Evolutionary conservation across 35 echinoderm and acorn worm genomes (phyloP), one percentile per base, ranked within the genome.

Genomic region (Holothuria glaberrima): DNA sequence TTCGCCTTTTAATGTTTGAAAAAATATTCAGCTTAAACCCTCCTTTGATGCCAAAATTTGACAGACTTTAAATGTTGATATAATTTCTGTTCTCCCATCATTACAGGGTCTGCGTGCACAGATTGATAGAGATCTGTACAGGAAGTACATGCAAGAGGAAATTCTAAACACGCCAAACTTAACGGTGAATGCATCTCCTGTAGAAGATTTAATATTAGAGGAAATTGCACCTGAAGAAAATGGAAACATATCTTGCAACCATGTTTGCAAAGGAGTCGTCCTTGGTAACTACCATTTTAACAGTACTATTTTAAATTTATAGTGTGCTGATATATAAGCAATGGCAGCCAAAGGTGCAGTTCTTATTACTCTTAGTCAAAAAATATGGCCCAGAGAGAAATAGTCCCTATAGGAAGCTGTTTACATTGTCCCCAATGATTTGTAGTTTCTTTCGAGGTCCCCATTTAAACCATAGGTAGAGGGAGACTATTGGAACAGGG

Each of bases 101-200:
- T 41, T 19, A 13, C 33, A 99, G 97, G 97, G 97, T 57, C 68
- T 94, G 35, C 48, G 97, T 14, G 97, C 97, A 21, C 97, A 99
- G 71, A 95, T 99, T 22, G 97, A 99, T 64, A 76, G 97, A 59
- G 93, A 94, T 30, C 67, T 95, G 30, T 99, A 99, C 89, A 63
- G 76, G 66, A 78, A 75, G 30, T 91, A 93, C 78, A 99, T 99
- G 97, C 97, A 99, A 50, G 93, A 99, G 19, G 97, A 99, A 87
- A 95, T 95, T 48, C 70, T 99, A 20, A 93, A 89, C 52, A 99
- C 97, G 20, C 74, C 87, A 4, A 93, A 95, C 38, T 86, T 99
- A 48, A 95, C 93, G 17, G 97, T 99, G 28, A 76, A 90, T 44
- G 97, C 97, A 16, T 60, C 82, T 18, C 80, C 97, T 13, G 97